Evolutionary conservation across 2,888 invertebrate genomes (phyloP).

Genomic region (Cheilosia scutellata): DNA sequence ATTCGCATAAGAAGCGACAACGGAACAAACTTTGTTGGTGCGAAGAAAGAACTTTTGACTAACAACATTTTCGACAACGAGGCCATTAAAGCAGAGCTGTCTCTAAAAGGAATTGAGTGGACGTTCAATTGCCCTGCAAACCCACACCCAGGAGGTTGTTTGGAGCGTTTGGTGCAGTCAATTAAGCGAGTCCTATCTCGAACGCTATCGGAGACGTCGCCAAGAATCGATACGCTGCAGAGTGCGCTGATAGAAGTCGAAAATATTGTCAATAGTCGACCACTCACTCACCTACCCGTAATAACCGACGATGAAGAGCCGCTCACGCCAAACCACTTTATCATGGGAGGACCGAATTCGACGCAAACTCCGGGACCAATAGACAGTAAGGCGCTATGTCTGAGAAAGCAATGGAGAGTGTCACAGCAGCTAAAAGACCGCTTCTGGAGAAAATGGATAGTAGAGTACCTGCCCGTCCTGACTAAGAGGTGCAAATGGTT

Average conservation of each 20-base stretch:
- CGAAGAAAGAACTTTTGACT: neutral
- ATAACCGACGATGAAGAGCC: neutral
- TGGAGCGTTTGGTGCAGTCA: conserved; percentile 53
- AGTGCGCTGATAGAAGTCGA: too few relatives aligned
- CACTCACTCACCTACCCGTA: neutral
- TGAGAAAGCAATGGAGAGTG: conserved; percentile 43
- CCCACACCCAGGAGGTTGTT: conserved; percentile 53
- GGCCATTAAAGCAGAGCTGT: too few relatives aligned
- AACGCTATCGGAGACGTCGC: neutral
- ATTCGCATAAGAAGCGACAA: neutral
- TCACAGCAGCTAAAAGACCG: conserved; percentile 23
- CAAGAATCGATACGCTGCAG: neutral
- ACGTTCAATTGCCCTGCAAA: conserved; percentile 34
- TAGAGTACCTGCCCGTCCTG: conserved; percentile 26
- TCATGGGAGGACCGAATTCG: conserved; percentile 4
- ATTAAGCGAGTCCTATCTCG: neutral
- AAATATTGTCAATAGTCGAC: neutral
- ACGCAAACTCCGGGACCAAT: conserved; percentile 13
- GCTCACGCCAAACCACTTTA: conserved; percentile 14
- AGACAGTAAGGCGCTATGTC: neutral
- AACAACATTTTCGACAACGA: too few relatives aligned
- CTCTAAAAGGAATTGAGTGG: neutral
- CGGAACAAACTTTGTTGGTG: neutral
- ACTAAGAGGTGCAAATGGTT: conserved; percentile 19
- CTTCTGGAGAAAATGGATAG: conserved; percentile 35